Conservation (phyloP, 2,113 vertebrate genomes). For the Daphoenositta chrysoptera region DNA sequence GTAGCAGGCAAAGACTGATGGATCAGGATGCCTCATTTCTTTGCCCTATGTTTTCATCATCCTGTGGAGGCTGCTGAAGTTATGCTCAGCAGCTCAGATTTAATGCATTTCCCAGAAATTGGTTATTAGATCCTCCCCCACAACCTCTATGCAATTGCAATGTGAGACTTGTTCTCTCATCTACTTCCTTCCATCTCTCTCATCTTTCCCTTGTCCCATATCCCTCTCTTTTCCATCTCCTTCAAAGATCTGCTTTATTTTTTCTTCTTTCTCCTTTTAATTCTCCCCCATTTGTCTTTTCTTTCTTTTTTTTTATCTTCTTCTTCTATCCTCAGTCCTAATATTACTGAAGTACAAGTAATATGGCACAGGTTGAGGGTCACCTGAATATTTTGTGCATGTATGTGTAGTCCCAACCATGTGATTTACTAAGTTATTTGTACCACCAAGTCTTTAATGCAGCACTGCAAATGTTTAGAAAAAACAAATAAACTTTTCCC, state of each 20-base stretch:
- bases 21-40: background rate
- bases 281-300: background rate
- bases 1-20: background rate
- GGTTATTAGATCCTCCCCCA: background rate
- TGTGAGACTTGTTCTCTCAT: background rate
- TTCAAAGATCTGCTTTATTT: background rate
- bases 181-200: background rate
- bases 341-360: background rate
- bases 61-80: background rate
- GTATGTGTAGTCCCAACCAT: background rate
- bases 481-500: background rate
- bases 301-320: no score
- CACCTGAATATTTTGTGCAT: background rate
- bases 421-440: background rate
- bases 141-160: background rate
- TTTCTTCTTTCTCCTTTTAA: background rate
- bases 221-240: background rate
- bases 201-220: background rate
- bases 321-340: background rate
- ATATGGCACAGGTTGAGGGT: background rate
- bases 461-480: background rate
- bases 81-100: background rate
- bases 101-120: background rate
- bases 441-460: background rate
- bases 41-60: background rate